These are phyloP conservation scores for Cryptocheilus praepositus DNA, from an alignment of 2,888 invertebrate species.

Conservation along the genomic window DNA sequence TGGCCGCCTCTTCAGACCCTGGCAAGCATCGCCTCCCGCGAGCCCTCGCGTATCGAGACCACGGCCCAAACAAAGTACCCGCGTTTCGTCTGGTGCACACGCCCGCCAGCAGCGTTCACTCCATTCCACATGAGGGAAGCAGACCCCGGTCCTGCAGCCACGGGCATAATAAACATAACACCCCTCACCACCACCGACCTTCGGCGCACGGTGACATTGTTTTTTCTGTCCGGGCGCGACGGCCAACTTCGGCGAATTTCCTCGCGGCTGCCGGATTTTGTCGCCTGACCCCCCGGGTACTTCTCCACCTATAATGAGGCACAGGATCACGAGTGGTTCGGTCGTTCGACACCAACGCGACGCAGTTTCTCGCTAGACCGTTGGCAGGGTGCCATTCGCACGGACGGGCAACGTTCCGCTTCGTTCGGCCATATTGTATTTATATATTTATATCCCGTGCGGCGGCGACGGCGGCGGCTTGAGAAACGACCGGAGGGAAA, in stretches of 20 bases:
- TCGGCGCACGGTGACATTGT: conserved; percentile 38
- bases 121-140: conserved; percentile 3
- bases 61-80: not conserved
- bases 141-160: conserved; percentile 9
- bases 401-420: conserved; percentile 50
- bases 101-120: not conserved
- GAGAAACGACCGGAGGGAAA: conserved; percentile 25
- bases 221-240: not conserved
- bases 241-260: conserved; percentile 3
- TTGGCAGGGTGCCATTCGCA: conserved; percentile 43
- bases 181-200: conserved; percentile 29
- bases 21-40: too few species aligned
- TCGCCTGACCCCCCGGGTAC: conserved; percentile 15
- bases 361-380: conserved; percentile 31
- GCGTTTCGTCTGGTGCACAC: too few species aligned
- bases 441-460: conserved; percentile 64
- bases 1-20: too few species aligned
- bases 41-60: too few species aligned
- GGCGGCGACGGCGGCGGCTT: conserved; percentile 15
- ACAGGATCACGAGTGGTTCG: not conserved
- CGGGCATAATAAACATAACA: conserved; percentile 45
- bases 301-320: conserved; percentile 2
- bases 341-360: conserved; percentile 10
- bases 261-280: not conserved
- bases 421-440: conserved; percentile 70